Evolutionary conservation across 2,113 vertebrate genomes (phyloP).

Genomic region (Cololabis saira): DNA sequence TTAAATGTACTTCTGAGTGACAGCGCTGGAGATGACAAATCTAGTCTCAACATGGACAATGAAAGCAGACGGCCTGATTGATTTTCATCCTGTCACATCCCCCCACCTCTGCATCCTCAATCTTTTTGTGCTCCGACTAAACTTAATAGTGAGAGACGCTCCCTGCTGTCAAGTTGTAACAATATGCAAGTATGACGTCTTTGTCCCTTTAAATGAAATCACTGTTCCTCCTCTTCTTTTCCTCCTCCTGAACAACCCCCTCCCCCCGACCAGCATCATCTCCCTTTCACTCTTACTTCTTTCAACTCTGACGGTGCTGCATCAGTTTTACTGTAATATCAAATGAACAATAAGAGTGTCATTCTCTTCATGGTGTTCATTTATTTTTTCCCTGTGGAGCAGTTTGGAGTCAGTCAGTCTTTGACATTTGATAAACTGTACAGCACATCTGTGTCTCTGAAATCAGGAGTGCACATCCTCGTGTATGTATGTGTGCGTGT

Average conservation of each 20-base stretch:
- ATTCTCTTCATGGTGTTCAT: slow-evolving; percentile 36
- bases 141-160: slow-evolving; percentile 26
- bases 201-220: slow-evolving; percentile 68
- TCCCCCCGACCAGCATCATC: neutral
- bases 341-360: slow-evolving; percentile 46
- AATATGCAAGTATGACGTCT: slow-evolving; percentile 65
- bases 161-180: slow-evolving; percentile 26
- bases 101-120: slow-evolving; percentile 16
- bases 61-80: slow-evolving; percentile 48
- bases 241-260: neutral
- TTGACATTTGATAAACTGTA: slow-evolving; percentile 49
- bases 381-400: slow-evolving; percentile 29
- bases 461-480: slow-evolving; percentile 42
- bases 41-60: slow-evolving; percentile 17
- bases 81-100: slow-evolving; percentile 38
- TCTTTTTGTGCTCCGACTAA: slow-evolving; percentile 21
- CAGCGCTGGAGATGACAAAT: slow-evolving; percentile 16
- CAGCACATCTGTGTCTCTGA: slow-evolving; percentile 59
- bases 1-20: slow-evolving; percentile 24
- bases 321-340: slow-evolving; percentile 75
- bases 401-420: slow-evolving; percentile 43
- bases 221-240: slow-evolving; percentile 7
- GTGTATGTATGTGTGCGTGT: neutral
- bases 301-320: slow-evolving; percentile 78
- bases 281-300: slow-evolving; percentile 19